Conservation (phyloP, 2,888 invertebrate species). For the Zaprionus lineosus region DNA sequence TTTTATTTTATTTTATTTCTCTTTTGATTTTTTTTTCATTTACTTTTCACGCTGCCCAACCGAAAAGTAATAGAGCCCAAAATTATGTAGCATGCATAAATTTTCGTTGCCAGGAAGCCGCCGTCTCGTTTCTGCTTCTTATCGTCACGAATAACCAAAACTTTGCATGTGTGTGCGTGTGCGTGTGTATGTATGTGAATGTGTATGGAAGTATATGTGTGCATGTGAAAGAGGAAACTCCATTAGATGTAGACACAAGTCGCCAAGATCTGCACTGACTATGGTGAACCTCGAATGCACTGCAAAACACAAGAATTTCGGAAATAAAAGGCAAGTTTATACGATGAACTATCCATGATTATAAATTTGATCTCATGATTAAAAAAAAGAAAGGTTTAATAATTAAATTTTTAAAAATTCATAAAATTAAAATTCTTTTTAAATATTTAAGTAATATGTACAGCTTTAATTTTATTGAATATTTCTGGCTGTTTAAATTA, state of each 20-base stretch:
- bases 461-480: too few relatives aligned
- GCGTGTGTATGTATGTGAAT: slow-evolving; percentile 7
- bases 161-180: slow-evolving; percentile 47
- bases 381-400: too few relatives aligned
- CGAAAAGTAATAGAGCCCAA: slow-evolving; percentile 69
- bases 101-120: slow-evolving; percentile 70
- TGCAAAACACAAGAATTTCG: neutral
- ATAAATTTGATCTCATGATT: too few relatives aligned
- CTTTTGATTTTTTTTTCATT: neutral
- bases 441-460: too few relatives aligned
- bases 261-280: neutral
- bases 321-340: too few relatives aligned
- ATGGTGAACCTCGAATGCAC: slow-evolving; percentile 18
- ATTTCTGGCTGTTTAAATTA: too few relatives aligned
- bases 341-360: too few relatives aligned
- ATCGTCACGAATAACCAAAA: slow-evolving; percentile 66
- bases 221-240: slow-evolving; percentile 52
- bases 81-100: slow-evolving; percentile 75
- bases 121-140: slow-evolving; percentile 67
- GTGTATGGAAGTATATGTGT: slow-evolving; percentile 1
- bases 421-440: too few relatives aligned
- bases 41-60: slow-evolving; percentile 43
- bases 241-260: slow-evolving; percentile 62
- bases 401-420: too few relatives aligned
- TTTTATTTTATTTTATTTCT: slow-evolving; percentile 6